Conservation (phyloP, 2,797 vertebrate genomes). For the Manis pentadactyla region DNA sequence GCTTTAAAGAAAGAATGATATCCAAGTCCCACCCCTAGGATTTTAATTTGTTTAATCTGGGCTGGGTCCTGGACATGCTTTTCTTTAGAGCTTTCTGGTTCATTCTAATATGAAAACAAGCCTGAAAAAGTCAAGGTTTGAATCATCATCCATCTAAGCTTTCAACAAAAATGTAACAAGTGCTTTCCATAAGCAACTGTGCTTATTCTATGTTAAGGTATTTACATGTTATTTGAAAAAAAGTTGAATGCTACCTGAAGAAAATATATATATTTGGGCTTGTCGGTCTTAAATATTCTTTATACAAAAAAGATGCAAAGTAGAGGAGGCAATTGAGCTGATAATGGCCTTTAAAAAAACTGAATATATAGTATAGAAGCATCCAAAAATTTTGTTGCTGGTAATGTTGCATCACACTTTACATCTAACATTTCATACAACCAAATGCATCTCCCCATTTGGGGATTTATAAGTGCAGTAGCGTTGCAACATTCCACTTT, state of each 20-base stretch:
- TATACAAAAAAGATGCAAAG: conserved; percentile 13
- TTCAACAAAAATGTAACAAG: neutral
- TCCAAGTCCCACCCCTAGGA: neutral
- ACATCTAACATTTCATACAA: neutral
- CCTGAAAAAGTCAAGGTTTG: neutral
- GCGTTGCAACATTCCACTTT: neutral
- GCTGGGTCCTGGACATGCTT: neutral
- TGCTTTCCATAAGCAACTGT: neutral
- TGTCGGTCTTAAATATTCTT: neutral
- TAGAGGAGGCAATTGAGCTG: neutral
- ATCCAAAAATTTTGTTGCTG: neutral
- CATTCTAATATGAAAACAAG: conserved; percentile 39
- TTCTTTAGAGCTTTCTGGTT: neutral
- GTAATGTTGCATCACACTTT: neutral
- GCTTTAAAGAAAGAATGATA: neutral
- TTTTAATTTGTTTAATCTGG: neutral
- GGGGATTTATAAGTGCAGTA: neutral
- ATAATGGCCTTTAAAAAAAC: neutral
- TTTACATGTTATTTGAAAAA: neutral
- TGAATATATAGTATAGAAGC: neutral
- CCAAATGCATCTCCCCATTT: neutral
- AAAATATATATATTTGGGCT: conserved; percentile 16
- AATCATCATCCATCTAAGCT: neutral
- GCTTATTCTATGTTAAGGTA: neutral
- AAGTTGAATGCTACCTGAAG: conserved; percentile 4